Evolutionary conservation across 1,140 invertebrate species (phyloP).

Genomic region (Teleogryllus occipitalis): DNA sequence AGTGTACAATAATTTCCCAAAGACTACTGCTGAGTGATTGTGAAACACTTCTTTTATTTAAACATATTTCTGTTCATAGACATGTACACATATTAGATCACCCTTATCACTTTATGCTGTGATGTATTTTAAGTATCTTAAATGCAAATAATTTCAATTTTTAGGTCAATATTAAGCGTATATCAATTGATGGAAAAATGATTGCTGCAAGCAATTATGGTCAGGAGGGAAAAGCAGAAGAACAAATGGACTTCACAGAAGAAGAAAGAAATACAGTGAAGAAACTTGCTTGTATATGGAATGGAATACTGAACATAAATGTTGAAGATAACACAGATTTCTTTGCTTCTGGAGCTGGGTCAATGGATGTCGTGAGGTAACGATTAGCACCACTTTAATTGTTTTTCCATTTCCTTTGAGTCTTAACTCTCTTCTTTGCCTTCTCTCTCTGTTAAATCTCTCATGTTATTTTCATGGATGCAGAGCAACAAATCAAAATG

Average conservation of each 20-base stretch:
- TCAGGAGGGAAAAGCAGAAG: constrained; percentile 45
- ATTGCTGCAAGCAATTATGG: constrained; percentile 77
- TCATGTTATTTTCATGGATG: no score
- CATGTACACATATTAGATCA: no score
- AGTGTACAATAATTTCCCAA: no score
- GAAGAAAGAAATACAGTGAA: constrained; percentile 63
- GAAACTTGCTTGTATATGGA: constrained; percentile 65
- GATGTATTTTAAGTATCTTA: no score
- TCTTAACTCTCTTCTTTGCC: no score
- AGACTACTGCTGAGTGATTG: no score
- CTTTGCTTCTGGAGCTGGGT: constrained; percentile 83
- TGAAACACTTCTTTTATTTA: no score
- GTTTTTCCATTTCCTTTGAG: neutral
- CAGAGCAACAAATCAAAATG: no score
- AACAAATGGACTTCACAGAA: constrained; percentile 59
- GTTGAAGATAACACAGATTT: constrained; percentile 80
- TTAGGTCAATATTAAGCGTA: constrained; percentile 58
- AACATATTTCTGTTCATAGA: no score
- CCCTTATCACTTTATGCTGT: no score
- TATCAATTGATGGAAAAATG: constrained; percentile 70
- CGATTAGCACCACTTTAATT: constrained; percentile 12
- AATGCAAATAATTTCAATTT: neutral
- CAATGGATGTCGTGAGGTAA: constrained; percentile 88
- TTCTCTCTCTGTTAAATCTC: no score
- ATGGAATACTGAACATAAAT: constrained; percentile 68